phyloP scores from a whole-genome alignment of 2,797 vertebrate genomes.

The Orestias chungarensis region DNA sequence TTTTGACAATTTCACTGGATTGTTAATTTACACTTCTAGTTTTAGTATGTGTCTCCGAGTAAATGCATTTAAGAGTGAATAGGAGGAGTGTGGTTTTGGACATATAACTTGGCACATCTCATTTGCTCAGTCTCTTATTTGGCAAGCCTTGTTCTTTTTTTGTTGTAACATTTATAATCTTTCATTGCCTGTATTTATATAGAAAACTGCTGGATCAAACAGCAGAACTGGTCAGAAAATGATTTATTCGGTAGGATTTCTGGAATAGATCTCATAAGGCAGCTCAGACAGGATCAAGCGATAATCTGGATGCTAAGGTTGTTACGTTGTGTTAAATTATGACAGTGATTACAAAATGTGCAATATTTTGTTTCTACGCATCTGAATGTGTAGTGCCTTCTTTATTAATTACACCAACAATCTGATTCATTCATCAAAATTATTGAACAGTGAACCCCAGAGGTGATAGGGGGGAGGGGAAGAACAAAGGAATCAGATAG shows the following conservation, averaged over 20 bases:
- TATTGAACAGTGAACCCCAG: conserved; percentile 60
- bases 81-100: conserved; percentile 60
- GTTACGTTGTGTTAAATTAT: conserved; percentile 37
- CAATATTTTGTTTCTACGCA: conserved; percentile 19
- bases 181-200: conserved; percentile 2
- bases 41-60: neutral
- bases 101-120: conserved; percentile 63
- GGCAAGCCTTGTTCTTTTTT: neutral
- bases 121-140: conserved; percentile 48
- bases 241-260: conserved; percentile 52
- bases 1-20: conserved; percentile 21
- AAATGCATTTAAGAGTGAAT: conserved; percentile 18
- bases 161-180: neutral
- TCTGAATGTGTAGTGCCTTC: conserved; percentile 18
- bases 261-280: conserved; percentile 53
- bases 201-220: conserved; percentile 1
- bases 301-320: conserved; percentile 58
- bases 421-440: conserved; percentile 54
- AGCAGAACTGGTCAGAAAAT: conserved; percentile 28
- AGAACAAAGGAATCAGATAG: conserved; percentile 76
- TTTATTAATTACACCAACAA: conserved; percentile 37
- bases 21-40: conserved; percentile 23
- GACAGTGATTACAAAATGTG: conserved; percentile 23
- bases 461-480: conserved; percentile 65
- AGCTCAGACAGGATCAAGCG: conserved; percentile 61